These are phyloP conservation scores for Drosophila algonquin DNA, from an alignment of 2,888 invertebrate species.

Conservation along the genomic window DNA sequence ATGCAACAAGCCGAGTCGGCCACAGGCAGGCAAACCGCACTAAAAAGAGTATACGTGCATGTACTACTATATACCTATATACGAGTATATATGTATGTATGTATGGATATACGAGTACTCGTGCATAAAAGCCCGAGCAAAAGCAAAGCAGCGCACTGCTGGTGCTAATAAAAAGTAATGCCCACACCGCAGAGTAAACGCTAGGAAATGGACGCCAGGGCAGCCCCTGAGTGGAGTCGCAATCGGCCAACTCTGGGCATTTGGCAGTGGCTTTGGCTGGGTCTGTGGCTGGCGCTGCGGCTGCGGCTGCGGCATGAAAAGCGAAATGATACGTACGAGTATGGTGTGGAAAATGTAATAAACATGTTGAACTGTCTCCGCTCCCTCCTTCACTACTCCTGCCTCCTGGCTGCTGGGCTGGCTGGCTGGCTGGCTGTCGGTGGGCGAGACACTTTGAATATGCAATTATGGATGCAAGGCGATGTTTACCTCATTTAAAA, in stretches of 20 bases:
- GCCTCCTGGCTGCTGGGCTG: constrained; percentile 8
- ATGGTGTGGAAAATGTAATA: constrained; percentile 75
- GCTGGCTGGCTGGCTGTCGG: constrained; percentile 35
- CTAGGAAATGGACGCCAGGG: constrained; percentile 69
- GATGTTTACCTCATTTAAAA: constrained; percentile 69
- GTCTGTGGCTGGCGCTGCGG: constrained; percentile 20
- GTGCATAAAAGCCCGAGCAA: constrained; percentile 2
- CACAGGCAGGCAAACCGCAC: constrained; percentile 18
- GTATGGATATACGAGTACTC: neutral
- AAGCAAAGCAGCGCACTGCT: constrained; percentile 39
- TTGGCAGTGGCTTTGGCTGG: constrained; percentile 16
- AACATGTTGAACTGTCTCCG: constrained; percentile 60
- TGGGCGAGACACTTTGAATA: constrained; percentile 71
- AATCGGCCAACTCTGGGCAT: constrained; percentile 24
- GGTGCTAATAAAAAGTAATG: constrained; percentile 76
- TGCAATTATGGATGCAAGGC: constrained; percentile 71
- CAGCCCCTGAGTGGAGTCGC: constrained; percentile 8
- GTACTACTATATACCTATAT: neutral
- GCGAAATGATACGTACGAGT: constrained; percentile 45
- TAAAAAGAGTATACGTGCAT: constrained; percentile 1
- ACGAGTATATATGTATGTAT: neutral
- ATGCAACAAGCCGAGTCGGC: constrained; percentile 33
- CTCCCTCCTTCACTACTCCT: neutral
- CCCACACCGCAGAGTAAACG: constrained; percentile 70
- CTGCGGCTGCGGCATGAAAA: constrained; percentile 44